These are phyloP conservation scores for Apogon hyalosoma DNA, from an alignment of 2,797 vertebrate species.

Conservation along the genomic window DNA sequence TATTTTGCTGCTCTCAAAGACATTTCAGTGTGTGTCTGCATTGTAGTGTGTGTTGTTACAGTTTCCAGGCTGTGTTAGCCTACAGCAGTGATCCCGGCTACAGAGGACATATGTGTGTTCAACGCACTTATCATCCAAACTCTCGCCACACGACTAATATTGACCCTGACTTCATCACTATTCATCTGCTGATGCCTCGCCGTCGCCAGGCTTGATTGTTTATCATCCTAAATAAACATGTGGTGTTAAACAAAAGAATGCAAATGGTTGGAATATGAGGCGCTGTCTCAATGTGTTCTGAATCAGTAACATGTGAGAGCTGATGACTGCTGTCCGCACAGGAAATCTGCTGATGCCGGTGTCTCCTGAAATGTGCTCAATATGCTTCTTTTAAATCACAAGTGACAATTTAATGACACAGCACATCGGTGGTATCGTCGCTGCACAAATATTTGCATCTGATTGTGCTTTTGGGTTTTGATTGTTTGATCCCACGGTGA, in stretches of 20 bases:
- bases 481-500: conserved; percentile 29
- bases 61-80: conserved; percentile 52
- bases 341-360: conserved; percentile 73
- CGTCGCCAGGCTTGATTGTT: conserved; percentile 58
- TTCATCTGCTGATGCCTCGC: conserved; percentile 69
- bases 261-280: conserved; percentile 58
- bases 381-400: conserved; percentile 68
- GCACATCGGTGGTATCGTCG: conserved; percentile 38
- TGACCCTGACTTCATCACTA: conserved; percentile 76
- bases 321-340: conserved; percentile 41
- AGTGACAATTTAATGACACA: conserved; percentile 65
- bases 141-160: conserved; percentile 69
- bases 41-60: conserved; percentile 52
- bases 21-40: conserved; percentile 19
- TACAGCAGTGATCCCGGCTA: conserved; percentile 53
- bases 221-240: conserved; percentile 70
- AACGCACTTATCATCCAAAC: conserved; percentile 50
- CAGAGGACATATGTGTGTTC: conserved; percentile 23
- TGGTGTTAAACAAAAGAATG: conserved; percentile 67
- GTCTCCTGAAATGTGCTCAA: conserved; percentile 69
- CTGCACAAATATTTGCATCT: conserved; percentile 55
- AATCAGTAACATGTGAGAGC: conserved; percentile 66
- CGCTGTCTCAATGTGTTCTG: conserved; percentile 39
- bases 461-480: conserved; percentile 33
- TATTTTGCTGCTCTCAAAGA: background rate